These are phyloP conservation scores for Pelecanus crispus DNA, from an alignment of 2,113 vertebrate species.

Conservation along the genomic window DNA sequence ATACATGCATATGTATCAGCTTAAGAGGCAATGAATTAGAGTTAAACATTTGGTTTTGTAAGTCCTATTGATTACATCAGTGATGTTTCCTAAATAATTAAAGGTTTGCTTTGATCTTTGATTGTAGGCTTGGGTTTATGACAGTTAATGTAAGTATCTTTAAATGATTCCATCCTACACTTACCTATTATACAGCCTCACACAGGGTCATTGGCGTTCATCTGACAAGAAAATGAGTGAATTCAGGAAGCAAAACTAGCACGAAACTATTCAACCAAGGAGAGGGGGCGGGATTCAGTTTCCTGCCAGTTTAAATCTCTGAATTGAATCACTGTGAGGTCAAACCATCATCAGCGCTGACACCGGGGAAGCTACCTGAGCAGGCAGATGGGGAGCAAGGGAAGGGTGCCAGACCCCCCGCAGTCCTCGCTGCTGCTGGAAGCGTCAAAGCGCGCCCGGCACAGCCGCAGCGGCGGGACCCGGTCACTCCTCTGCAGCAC, in stretches of 20 bases:
- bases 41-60: slow-evolving; percentile 17
- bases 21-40: background rate
- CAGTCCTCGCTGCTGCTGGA: background rate
- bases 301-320: background rate
- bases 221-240: slow-evolving; percentile 30
- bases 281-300: background rate
- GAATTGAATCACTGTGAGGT: background rate
- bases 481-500: background rate
- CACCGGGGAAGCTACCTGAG: background rate
- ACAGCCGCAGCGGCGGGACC: fast-evolving
- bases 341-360: background rate
- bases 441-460: background rate
- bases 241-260: slow-evolving; percentile 29
- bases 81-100: slow-evolving; percentile 53
- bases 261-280: background rate
- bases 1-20: background rate
- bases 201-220: background rate
- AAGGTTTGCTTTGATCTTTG: slow-evolving; percentile 46
- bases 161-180: background rate
- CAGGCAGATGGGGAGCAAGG: background rate
- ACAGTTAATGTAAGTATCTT: slow-evolving; percentile 11
- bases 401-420: background rate
- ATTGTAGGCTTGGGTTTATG: slow-evolving; percentile 32
- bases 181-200: background rate
- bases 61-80: slow-evolving; percentile 47